Evolutionary conservation across 2,797 vertebrate species (phyloP).

Genomic region (Rhabdophis nuchalis): DNA sequence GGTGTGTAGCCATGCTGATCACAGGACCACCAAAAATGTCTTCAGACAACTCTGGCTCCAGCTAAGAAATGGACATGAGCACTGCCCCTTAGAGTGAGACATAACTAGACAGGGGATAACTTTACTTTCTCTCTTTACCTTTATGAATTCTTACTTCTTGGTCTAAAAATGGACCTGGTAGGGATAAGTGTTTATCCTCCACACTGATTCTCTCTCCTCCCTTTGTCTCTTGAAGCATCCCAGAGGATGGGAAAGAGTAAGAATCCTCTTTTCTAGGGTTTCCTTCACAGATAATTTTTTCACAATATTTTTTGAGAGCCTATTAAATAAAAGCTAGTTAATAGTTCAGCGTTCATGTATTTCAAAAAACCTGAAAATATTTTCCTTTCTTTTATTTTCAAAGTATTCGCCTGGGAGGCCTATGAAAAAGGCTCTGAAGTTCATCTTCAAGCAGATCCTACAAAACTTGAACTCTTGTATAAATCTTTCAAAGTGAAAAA

Average conservation of each 20-base stretch:
- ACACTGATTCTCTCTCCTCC: too few species aligned
- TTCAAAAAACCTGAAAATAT: constrained; percentile 13
- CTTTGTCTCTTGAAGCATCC: not conserved
- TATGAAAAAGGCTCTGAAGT: constrained; percentile 98
- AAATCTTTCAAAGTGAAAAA: constrained; percentile 98
- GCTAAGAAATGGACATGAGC: not conserved
- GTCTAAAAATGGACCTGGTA: not conserved
- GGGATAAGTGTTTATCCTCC: not conserved
- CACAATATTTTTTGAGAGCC: not conserved
- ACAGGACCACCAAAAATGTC: not conserved
- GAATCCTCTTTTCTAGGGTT: not conserved
- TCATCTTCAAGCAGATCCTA: constrained; percentile 96
- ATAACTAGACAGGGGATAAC: not conserved
- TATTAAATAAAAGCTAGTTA: not conserved
- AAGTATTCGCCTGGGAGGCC: constrained; percentile 99
- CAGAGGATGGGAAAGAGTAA: not conserved
- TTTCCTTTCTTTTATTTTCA: constrained; percentile 8
- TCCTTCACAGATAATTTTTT: not conserved
- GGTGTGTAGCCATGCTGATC: not conserved
- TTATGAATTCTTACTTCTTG: not conserved
- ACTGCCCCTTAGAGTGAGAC: not conserved
- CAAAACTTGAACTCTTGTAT: constrained; percentile 92
- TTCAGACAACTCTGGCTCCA: not conserved
- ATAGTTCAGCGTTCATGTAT: not conserved
- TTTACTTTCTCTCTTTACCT: not conserved